A percentile compares a stretch with the other conserved stretches of the same genome.
Conservation (phyloP, 2,797 vertebrate species). For the Pteronotus mesoamericanus region DNA sequence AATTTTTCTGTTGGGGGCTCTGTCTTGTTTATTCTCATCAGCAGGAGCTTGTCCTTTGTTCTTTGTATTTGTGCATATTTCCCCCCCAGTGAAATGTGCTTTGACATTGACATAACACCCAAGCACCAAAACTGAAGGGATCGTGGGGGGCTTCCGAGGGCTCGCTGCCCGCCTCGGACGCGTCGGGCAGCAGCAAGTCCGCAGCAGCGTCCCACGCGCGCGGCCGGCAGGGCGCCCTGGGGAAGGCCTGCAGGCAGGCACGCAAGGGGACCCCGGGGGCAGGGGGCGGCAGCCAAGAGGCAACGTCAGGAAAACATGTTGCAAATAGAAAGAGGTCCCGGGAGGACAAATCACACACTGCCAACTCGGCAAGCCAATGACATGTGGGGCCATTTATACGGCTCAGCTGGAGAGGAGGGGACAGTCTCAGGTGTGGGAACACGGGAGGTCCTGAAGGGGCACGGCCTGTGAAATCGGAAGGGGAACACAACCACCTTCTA, state of each 20-base stretch:
- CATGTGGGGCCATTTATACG: not conserved
- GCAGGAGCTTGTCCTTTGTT: not conserved
- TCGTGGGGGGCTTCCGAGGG: not conserved
- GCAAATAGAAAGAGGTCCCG: not conserved
- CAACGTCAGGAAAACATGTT: not conserved
- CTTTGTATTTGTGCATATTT: not conserved
- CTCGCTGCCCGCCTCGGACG: not conserved
- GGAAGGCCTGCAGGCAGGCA: not conserved
- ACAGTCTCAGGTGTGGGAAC: fast-evolving
- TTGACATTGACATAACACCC: not conserved
- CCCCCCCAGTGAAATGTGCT: not conserved
- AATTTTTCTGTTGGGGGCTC: not conserved
- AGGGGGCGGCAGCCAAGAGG: not conserved
- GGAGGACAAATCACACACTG: not conserved
- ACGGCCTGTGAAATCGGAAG: not conserved
- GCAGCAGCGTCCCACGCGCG: too few relatives aligned
- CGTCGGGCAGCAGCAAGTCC: not conserved
- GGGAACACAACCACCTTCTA: not conserved
- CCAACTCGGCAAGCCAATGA: fast-evolving
- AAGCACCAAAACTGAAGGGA: not conserved
- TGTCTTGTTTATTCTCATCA: not conserved
- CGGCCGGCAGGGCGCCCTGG: not conserved
- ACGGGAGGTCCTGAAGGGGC: not conserved
- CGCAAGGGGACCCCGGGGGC: not conserved
- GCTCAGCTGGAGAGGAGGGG: not conserved